Base-by-base conservation (phyloP, 2,888 invertebrate genomes). In the Polyploca ridens region DNA sequence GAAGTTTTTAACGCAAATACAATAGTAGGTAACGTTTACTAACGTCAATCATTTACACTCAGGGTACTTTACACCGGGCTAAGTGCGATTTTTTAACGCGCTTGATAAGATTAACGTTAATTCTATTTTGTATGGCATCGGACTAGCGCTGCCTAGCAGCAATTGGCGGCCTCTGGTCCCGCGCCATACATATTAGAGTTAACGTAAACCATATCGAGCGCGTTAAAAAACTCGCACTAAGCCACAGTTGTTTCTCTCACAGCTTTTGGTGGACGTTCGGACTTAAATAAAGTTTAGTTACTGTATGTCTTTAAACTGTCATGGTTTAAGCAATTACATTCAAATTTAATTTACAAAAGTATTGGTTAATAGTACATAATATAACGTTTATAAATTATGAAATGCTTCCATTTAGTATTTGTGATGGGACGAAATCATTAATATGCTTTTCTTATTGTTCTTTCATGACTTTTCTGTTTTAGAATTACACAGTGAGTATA, bases 401-500 rank as follows among this genome's bases (percentile, higher is more conserved):
- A 74, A 84, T 85, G 90, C 89, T 85, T 91, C 91, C 90, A 91
- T 91, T 85, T 91, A 88, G 91, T 91, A 90, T 88, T 89, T 91
- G 91, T 92, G 88, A 81, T 82, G 74, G 75, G 72, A 78, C 76
- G 81, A 87, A 86, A 86, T 80, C 79, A 87, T 88, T 76, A 74
- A 74, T 54, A 19, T 61, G 41, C 41, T 81, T 75, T 77, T 83
- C 13, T 82, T 41, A 73, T 81, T 77, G 71, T 83, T 79, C 66
- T 89, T 92, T 88, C 91, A 91, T 90, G 89, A 85, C 89, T 89
- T 82, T 86, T 90, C 87, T 88, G 79, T 88, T 90, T 86, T 88
- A 91, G 89, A 88, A 69, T 78, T 77, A 70, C 64, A 73, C 77
- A 83, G 91, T 93, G 76, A 91, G 91, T 92, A 83, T 76, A 72